phyloP scores from a whole-genome alignment of 2,888 invertebrate genomes.

The Lottia gigantea region DNA sequence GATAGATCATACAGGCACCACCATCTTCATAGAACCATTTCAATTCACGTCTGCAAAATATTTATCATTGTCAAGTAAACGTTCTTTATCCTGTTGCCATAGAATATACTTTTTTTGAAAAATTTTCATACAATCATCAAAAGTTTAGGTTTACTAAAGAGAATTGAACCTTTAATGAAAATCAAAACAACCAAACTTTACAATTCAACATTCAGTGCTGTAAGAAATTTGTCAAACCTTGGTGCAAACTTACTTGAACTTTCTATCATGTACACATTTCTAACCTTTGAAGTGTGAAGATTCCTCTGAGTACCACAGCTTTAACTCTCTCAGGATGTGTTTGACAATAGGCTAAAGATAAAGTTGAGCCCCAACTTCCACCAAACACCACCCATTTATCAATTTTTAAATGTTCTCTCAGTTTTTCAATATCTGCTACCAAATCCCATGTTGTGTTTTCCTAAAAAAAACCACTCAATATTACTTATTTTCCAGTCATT shows the following conservation, averaged over 20 bases:
- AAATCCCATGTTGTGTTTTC: conserved; percentile 64
- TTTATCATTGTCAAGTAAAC: too few relatives aligned
- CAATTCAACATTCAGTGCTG: too few relatives aligned
- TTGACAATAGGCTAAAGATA: conserved; percentile 58
- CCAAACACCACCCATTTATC: conserved; percentile 65
- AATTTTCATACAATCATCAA: too few relatives aligned
- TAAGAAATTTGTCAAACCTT: too few relatives aligned
- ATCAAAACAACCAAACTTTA: too few relatives aligned
- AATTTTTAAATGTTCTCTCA: conserved; percentile 54
- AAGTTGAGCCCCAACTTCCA: conserved; percentile 64
- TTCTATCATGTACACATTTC: too few relatives aligned
- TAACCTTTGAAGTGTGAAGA: conserved; percentile 55
- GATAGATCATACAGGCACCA: conserved; percentile 57
- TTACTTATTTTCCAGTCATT: too few relatives aligned
- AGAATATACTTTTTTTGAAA: too few relatives aligned
- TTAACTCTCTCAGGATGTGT: conserved; percentile 59
- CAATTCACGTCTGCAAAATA: conserved; percentile 50
- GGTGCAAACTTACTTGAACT: too few relatives aligned
- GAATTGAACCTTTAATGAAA: too few relatives aligned
- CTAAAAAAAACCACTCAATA: conserved; percentile 43
- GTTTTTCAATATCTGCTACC: conserved; percentile 62
- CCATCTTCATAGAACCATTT: conserved; percentile 64
- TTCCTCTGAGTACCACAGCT: conserved; percentile 59
- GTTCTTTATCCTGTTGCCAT: too few relatives aligned
- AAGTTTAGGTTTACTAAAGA: too few relatives aligned